Percentiles rank a stretch among this genome's conserved stretches.
Conservation (phyloP, 1,140 invertebrate genomes). For the Laupala kohalensis region DNA sequence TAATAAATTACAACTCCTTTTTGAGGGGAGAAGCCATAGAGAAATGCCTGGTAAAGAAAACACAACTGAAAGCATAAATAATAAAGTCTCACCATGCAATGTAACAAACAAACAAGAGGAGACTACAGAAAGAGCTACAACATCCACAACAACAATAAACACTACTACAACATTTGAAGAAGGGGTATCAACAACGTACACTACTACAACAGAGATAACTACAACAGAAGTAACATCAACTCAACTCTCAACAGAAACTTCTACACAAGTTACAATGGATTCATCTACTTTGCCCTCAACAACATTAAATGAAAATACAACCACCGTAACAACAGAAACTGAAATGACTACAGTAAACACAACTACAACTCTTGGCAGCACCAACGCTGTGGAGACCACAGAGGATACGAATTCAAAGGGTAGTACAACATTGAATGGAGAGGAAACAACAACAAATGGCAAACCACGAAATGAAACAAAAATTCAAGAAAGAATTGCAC, state of each 20-base stretch:
- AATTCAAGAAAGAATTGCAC: not conserved
- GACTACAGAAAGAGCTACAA: not conserved
- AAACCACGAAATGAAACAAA: not conserved
- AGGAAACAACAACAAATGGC: constrained; percentile 11
- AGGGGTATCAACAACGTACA: constrained; percentile 5
- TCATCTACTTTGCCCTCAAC: not conserved
- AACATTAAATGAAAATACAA: not conserved
- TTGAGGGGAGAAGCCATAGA: not conserved
- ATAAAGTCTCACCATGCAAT: not conserved
- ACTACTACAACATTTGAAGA: constrained; percentile 6
- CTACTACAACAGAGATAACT: constrained; percentile 13
- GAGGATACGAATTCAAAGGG: not conserved
- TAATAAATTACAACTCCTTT: no score
- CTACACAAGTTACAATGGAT: no score
- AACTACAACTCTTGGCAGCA: not conserved
- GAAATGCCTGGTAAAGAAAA: not conserved
- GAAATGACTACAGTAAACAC: not conserved
- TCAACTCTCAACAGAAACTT: constrained; percentile 7
- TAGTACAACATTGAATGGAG: not conserved
- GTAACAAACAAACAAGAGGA: not conserved
- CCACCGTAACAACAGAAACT: not conserved
- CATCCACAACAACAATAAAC: not conserved
- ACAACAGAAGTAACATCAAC: constrained; percentile 11
- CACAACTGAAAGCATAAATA: not conserved
- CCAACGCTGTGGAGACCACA: not conserved